Evolutionary conservation across 2,888 invertebrate species (phyloP), one percentile per base, ranked within the genome.

Genomic region (Apotomis capreana): DNA sequence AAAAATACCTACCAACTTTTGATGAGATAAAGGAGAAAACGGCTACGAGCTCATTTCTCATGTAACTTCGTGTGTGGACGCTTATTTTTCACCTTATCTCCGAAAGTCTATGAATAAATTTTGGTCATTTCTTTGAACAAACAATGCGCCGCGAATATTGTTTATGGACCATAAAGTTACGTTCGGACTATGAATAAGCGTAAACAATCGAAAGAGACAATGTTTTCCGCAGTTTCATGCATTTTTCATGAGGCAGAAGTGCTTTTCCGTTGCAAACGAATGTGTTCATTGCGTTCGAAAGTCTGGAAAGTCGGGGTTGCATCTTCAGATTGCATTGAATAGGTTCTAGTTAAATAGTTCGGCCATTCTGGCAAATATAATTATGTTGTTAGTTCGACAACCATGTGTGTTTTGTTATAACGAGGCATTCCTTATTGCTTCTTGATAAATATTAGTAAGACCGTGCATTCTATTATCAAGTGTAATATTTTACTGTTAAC

Each of bases 191-290:
- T 69, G 67, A 73, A 74, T 73, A 73, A 74, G 73, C 65, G 73
- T 73, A 74, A 74, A 74, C 74, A 74, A 72, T 74, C 74, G 74
- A 69, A 72, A 72, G 69, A 74, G 69, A 73, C 74, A 74, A 74
- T 74, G 74, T 74, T 74, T 74, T 73, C 74, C 73, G 61, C 74
- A 69, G 69, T 73, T 74, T 74, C 74, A 74, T 74, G 74, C 73
- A 74, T 74, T 74, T 73, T 74, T 74, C 74, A 74, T 69, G 70
- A 74, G 74, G 26, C 52, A 13, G 72, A 70, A 74, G 70, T 74
- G 70, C 67, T 70, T 70, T 70, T 60, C 69, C 49, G 74, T 59
- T 67, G 67, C 70, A 74, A 70, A 70, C 74, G 67, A 70, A 74
- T 74, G 74, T 74, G 70, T 70, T 70, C 70, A 73, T 74, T 70